Base-by-base conservation (phyloP, 2,888 invertebrate genomes). In the Acleris sparsana region DNA sequence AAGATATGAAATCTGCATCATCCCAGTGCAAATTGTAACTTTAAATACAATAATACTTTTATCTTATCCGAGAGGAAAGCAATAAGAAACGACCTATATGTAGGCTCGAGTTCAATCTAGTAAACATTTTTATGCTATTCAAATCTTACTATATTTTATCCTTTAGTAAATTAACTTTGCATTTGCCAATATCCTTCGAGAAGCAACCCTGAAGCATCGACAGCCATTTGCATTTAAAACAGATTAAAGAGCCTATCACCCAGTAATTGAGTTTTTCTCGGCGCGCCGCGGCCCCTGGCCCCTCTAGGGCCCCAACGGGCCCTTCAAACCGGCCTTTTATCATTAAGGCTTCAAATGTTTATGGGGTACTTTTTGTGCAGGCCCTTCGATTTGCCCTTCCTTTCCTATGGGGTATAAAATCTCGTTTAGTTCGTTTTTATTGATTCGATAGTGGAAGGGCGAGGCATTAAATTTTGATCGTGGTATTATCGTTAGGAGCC, bases 181-280 rank as follows among this genome's bases (percentile, higher is more conserved):
- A 9, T 1, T 6, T 13, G n/a, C 5, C 22, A 46, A 57, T 46
- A 44, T 22, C 6, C 18, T 46, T n/a, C 44, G n/a, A 43, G 17
- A 11, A 18, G 17, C 62, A 66, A 33, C 66, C 62, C 66, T 66
- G 25, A 25, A 25, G 22, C 39, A 57, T 25, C 46, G 57, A 11
- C 20, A n/a, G 61, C 62, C 57, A 66, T 66, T 66, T 66, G 62
- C 66, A 66, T 66, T 53, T 66, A 66, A 57, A 66, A 62, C 57
- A 66, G 66, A 66, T 62, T 66, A 66, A 66, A 66, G 56, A 61
- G 57, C 29, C 65, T 62, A 56, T 61, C 53, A 53, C 39, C 5
- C 9, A 22, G 56, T 62, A 61, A 66, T 66, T 62, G 66, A 46
- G 61, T 66, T 62, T 66, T 66, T 66, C 53, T 46, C 51, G 55